Base-by-base conservation (phyloP, 2,888 invertebrate species). In the Hirtodrosophila alboralis region DNA sequence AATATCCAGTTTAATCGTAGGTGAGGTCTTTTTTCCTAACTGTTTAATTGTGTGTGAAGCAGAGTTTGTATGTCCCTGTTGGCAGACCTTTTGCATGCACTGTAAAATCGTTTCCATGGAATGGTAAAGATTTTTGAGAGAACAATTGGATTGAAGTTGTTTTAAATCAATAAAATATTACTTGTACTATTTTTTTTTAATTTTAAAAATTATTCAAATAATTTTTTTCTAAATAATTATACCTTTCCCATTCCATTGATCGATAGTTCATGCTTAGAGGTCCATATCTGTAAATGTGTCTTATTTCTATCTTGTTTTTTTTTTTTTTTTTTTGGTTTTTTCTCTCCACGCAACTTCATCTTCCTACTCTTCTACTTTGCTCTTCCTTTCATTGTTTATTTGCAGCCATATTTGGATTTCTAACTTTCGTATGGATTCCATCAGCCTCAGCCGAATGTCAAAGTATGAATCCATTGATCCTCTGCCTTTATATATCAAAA, bases 401-500 rank as follows among this genome's bases (percentile, higher is more conserved):
- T 90, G 86, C 90, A 91, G 91, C 89, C 80, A 86, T 89, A 84
- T 89, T 90, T 86, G 90, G 90, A 90, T 87, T 90, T 84, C 85
- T 91, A 83, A 87, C 90, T 86, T 89, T 90, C 86, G 83, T 91
- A 84, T 90, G 91, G 91, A 90, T 91, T 87, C 91, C 91, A 81
- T 89, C 90, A 86, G 90, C 90, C 86, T 90, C 91, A 88, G 92
- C 92, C 89, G 93, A 93, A 91, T 93, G 93, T 89, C 93, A 93
- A 92, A 92, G 93, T 93, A 92, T 92, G 93, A 90, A 88, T 89
- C 81, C 85, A 86, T 75, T 70, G 71, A 69, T 71, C 59, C 52
- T 75, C 67, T 59, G 70, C 60, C 72, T 66, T 60, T 63, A 69
- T 61, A 59, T 52, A 75, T 60, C 61, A n/a, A n/a, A n/a, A n/a